Evolutionary conservation across 2,888 invertebrate genomes (phyloP), one percentile per base, ranked within the genome.

Genomic region (Omphaloscelis lunosa): DNA sequence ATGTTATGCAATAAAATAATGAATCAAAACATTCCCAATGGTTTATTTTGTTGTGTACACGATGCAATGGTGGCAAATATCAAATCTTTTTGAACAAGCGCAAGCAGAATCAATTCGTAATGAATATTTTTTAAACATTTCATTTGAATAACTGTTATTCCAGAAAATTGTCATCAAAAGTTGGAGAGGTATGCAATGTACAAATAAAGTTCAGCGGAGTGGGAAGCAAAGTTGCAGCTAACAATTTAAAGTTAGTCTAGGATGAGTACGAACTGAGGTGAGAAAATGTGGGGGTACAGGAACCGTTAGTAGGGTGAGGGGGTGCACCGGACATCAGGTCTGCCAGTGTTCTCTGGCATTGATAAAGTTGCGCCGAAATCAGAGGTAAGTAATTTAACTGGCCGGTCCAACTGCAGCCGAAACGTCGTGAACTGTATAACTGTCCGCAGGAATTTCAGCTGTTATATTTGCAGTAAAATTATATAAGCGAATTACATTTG

Each of bases 201-300:
- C 93, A 94, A 94, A 94, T 94, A 95, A 94, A 94, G 93, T 94
- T 94, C 86, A 90, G 84, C 91, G 88, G 90, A 93, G 92, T 93
- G 93, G 92, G 91, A 91, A 93, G 92, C 91, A 91, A 93, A 94
- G 93, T 95, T 94, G 91, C 91, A 92, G 91, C 90, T 93, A 94
- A 95, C 95, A 95, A 95, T 95, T 95, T 95, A 96, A 96, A 96
- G 93, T 96, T 95, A 83, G 92, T 91, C 93, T 90, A 91, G 91
- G 89, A 88, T 89, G 91, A 93, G 91, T 90, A 90, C 90, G 89
- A 92, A 90, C 88, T 88, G 93, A 95, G 94, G 94, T 95, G 94
- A 94, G 95, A 94, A 94, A 93, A 93, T 91, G 91, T 89, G 83
- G 89, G 85, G 84, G 80, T 58, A 83, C 79, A 83, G 77, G 85